Base-by-base conservation (phyloP, 2,113 vertebrate genomes). In the Dromas ardeola region DNA sequence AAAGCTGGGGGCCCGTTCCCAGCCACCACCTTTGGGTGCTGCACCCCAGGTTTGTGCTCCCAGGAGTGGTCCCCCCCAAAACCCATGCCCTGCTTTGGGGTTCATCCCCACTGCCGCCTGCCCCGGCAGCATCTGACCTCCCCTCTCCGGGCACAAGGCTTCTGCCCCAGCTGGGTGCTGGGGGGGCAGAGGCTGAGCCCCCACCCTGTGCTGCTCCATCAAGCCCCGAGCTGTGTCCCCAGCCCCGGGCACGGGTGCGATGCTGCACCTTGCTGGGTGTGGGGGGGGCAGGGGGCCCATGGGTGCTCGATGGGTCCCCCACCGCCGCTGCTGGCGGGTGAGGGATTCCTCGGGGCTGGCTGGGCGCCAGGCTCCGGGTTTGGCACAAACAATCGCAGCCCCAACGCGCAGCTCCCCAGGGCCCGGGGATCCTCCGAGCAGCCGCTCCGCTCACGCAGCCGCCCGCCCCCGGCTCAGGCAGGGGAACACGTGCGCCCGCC, bases 321-420 rank as follows among this genome's bases (percentile, higher is more conserved):
- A 36, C 79, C 26, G 2, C 58, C 11, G 5, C 90, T 72, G 76
- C 93, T 86, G 66, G 89, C 87, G 76, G 94, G 45, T 10, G 15
- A 95, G 88, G 94, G 79, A 95, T 96, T 95, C 96, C 96, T 97
- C 76, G 5, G 80, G 82, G 86, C 74, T 94, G 96, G 95, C 88
- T 1, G 50, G 13, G 82, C 2, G 94, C 96, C 96, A 92, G 82
- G 79, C 91, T 93, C 93, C 11, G 3, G 92, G 92, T 40, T 96
- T 97, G 96, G 95, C 88, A 92, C 95, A 92, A 94, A 95, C 96
- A 94, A 61, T 81, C 43, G 49, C 96, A 95, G 96, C 86, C 93
- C 95, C 92, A 8, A 43, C 83, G 38, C 8, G 78, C 62, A 16
- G 93, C 89, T 95, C 95, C 95, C 94, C 86, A 29, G 81, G 86